phyloP scores from a whole-genome alignment of 1,140 invertebrate genomes.

The Lasaia peninsularis region DNA sequence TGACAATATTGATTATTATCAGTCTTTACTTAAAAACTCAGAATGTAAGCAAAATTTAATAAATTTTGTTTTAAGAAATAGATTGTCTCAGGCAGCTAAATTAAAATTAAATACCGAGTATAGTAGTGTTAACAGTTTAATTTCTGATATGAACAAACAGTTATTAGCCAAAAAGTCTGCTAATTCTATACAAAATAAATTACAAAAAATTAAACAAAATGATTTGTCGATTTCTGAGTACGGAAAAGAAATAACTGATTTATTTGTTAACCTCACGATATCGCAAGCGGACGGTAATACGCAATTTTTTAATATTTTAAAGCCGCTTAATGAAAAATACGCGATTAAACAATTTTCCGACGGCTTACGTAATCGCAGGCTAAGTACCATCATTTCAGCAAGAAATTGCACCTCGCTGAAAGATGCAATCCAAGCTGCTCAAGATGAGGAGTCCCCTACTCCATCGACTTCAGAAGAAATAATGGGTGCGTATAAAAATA shows the following conservation, averaged over 20 bases:
- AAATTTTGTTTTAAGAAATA: slow-evolving; percentile 22
- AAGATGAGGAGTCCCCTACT: no score
- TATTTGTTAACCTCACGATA: no score
- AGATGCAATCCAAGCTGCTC: no score
- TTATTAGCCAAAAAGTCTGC: slow-evolving; percentile 18
- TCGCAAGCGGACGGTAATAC: no score
- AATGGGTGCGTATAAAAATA: no score
- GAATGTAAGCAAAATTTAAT: slow-evolving; percentile 12
- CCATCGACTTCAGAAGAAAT: no score
- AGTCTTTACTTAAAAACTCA: slow-evolving; percentile 4
- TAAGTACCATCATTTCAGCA: no score
- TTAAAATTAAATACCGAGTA: slow-evolving; percentile 12
- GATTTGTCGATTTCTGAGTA: slow-evolving; percentile 10
- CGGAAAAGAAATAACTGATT: background rate
- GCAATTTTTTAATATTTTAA: no score
- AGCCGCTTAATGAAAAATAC: no score
- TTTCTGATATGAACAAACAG: slow-evolving; percentile 17
- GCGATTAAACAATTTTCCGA: no score
- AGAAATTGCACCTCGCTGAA: no score
- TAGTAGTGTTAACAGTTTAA: slow-evolving; percentile 11
- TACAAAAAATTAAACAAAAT: slow-evolving; percentile 16
- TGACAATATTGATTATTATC: slow-evolving; percentile 17
- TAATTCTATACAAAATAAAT: slow-evolving; percentile 1
- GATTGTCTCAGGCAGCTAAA: slow-evolving; percentile 20
- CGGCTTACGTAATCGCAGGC: no score